These are phyloP conservation scores for Pteria penguin DNA, from an alignment of 2,888 invertebrate species.

Conservation along the genomic window DNA sequence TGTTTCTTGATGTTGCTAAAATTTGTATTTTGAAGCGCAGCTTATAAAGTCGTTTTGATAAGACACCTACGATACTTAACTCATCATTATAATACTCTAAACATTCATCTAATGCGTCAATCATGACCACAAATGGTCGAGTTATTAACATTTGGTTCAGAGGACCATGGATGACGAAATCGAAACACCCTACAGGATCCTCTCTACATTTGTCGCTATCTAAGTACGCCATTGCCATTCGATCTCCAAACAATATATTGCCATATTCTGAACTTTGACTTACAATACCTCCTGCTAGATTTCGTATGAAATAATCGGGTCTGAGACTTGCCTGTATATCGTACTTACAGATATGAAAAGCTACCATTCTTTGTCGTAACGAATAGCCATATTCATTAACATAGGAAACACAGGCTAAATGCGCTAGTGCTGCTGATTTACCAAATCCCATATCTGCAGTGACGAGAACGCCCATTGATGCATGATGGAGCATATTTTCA, in stretches of 20 bases:
- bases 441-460: slow-evolving; percentile 24
- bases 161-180: background rate
- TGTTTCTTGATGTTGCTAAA: background rate
- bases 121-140: background rate
- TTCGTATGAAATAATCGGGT: slow-evolving; percentile 3
- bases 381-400: background rate
- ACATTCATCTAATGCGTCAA: slow-evolving; percentile 8
- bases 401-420: background rate
- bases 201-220: background rate
- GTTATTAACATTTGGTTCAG: background rate
- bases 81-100: background rate
- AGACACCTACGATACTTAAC: background rate
- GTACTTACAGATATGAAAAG: slow-evolving; percentile 8
- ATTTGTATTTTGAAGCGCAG: background rate
- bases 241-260: background rate
- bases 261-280: background rate
- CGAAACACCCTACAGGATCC: background rate
- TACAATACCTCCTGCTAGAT: background rate
- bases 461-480: background rate
- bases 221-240: background rate
- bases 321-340: background rate
- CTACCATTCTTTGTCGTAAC: background rate
- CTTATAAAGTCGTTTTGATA: background rate
- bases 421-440: slow-evolving; percentile 2
- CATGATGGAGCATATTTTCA: background rate